Conservation (phyloP, 2,888 invertebrate genomes). For the Actias luna region DNA sequence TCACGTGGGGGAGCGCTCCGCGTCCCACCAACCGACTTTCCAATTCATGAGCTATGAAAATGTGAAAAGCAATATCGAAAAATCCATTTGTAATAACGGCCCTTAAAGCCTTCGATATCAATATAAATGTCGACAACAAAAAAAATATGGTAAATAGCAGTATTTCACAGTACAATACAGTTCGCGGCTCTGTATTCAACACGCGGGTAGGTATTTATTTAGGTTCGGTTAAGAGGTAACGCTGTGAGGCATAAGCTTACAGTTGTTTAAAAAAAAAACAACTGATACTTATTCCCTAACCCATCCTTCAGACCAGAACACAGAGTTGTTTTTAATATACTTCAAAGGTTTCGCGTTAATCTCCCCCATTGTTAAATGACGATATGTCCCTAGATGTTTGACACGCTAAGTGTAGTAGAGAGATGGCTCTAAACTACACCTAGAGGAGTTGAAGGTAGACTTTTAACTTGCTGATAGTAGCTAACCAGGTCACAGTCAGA, state of each 20-base stretch:
- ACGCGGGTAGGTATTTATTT: constrained; percentile 57
- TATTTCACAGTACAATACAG: constrained; percentile 23
- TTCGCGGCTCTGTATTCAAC: constrained; percentile 43
- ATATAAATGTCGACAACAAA: constrained; percentile 24
- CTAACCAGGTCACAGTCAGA: too few relatives aligned
- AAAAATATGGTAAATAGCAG: constrained; percentile 25
- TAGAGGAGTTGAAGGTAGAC: too few relatives aligned
- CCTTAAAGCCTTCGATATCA: constrained; percentile 26
- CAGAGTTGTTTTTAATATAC: too few relatives aligned
- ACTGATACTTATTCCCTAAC: too few relatives aligned
- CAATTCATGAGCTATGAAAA: constrained; percentile 19
- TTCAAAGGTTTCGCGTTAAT: too few relatives aligned
- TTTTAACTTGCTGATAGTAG: too few relatives aligned
- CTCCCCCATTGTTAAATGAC: too few relatives aligned
- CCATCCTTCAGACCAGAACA: too few relatives aligned
- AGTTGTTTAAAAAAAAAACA: constrained; percentile 19
- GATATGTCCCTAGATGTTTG: too few relatives aligned
- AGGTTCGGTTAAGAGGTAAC: constrained; percentile 42
- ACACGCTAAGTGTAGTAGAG: too few relatives aligned
- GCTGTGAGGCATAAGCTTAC: constrained; percentile 31
- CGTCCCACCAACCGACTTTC: not conserved
- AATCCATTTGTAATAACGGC: constrained; percentile 23
- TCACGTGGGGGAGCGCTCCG: not conserved
- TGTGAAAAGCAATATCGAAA: constrained; percentile 24
- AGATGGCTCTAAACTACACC: too few relatives aligned